These are phyloP conservation scores for Netelia inedita DNA, from an alignment of 2,888 invertebrate species.

Conservation along the genomic window DNA sequence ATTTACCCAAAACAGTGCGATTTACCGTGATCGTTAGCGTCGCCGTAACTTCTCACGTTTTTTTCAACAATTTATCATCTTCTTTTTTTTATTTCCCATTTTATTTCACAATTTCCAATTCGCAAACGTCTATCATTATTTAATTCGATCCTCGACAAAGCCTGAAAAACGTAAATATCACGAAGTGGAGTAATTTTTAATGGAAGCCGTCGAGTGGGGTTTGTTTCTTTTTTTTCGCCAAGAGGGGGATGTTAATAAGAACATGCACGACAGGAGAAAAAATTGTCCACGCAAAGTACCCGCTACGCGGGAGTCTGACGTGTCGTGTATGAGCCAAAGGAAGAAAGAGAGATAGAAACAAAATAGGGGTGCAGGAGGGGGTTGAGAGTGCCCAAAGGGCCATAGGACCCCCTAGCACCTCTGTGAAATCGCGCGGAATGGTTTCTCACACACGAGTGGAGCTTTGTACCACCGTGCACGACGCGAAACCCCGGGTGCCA, in stretches of 20 bases:
- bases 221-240: slow-evolving; percentile 30
- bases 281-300: slow-evolving; percentile 23
- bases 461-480: slow-evolving; percentile 80
- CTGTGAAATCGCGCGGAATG: slow-evolving; percentile 83
- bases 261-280: slow-evolving; percentile 19
- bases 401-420: slow-evolving; percentile 66
- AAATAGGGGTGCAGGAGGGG: slow-evolving; percentile 16
- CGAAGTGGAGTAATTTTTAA: slow-evolving; percentile 21
- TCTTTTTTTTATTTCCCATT: not conserved
- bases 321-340: slow-evolving; percentile 55
- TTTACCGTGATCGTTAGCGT: not conserved
- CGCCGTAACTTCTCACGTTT: not conserved
- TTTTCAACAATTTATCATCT: not conserved
- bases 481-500: slow-evolving; percentile 75
- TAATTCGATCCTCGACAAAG: not conserved
- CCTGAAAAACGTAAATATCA: slow-evolving; percentile 12
- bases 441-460: slow-evolving; percentile 84
- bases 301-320: slow-evolving; percentile 64
- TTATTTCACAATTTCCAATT: not conserved
- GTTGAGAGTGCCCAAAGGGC: not conserved
- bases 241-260: slow-evolving; percentile 4
- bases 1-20: slow-evolving; percentile 1
- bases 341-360: not conserved
- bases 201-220: slow-evolving; percentile 30
- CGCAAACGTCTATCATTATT: not conserved